Base-by-base conservation (phyloP, 92 coral and sea anemone genomes). In the Siderastrea radians region DNA sequence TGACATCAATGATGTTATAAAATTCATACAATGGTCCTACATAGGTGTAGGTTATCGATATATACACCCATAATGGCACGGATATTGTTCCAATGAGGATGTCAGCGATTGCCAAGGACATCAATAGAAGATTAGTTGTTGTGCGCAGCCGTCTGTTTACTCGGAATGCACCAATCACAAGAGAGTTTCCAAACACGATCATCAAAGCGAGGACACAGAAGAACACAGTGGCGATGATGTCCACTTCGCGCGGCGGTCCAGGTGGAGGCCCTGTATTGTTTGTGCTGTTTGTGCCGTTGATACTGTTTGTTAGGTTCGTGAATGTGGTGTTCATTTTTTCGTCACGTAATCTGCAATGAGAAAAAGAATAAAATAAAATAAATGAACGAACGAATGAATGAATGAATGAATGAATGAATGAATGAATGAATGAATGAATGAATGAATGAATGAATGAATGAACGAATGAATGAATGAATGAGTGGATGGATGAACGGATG, bases 21-120 rank as follows among this genome's bases (percentile, higher is more conserved):
- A 95, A 84, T 10, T 17, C 2, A 53, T 79, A 86, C 2, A 92
- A 13, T 0, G 85, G 63, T 17, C 66, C 68, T 43, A 0, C 0
- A 66, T 0, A 0, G 15, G 1, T 44, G 4, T 45, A 45, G 5
- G 83, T 54, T 2, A 88, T 52, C 1, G 90, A 68, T 38, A 88
- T 51, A 49, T 85, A 90, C 43, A 91, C 89, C 86, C 82, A 93
- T 14, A 85, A 62, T 15, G 98, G 98, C 61, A 95, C 84, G 3
- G 93, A 88, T 1, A 93, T 74, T 2, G 88, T 55, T 1, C 98
- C 98, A 50, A 93, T 95, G 60, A 87, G 50, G 84, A 95, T 17
- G 77, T 95, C 98, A 8, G 98, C 96, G 15, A 93, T 53, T 0
- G 98, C 98, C 5, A 95, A 82, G 14, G 98, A 95, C 82, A 95